Evolutionary conservation across 1,140 invertebrate species (phyloP).

Genomic region (Drosophila hydei): DNA sequence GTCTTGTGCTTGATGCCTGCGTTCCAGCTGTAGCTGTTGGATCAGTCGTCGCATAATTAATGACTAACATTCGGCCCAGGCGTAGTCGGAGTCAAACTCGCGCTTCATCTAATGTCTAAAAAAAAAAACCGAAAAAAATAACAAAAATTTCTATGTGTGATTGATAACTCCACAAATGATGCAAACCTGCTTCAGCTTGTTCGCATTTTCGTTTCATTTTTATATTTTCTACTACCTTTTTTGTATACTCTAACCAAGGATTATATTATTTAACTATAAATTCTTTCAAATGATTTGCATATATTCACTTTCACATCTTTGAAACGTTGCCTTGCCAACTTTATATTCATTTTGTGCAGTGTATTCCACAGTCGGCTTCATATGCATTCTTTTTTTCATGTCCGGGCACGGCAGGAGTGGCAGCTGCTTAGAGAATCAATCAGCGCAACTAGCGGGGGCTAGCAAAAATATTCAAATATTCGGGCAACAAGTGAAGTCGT

Average conservation of each 20-base stretch:
- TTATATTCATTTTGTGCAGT: neutral
- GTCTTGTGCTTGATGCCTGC: conserved; percentile 38
- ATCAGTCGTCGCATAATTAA: conserved; percentile 71
- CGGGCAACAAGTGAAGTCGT: conserved; percentile 25
- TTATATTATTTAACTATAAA: no score
- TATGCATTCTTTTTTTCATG: conserved; percentile 7
- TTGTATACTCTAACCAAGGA: conserved; percentile 8
- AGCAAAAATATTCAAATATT: conserved; percentile 49
- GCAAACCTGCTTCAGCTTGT: conserved; percentile 67
- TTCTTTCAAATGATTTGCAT: neutral
- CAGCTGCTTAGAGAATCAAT: conserved; percentile 40
- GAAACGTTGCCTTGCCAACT: neutral
- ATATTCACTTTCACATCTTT: neutral
- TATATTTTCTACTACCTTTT: neutral
- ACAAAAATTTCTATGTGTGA: conserved; percentile 73
- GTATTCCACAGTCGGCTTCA: conserved; percentile 7
- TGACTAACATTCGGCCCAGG: conserved; percentile 80
- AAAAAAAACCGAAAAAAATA: neutral
- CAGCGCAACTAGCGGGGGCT: conserved; percentile 45
- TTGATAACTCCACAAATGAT: conserved; percentile 77
- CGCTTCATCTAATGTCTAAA: conserved; percentile 71
- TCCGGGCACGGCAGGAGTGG: conserved; percentile 40
- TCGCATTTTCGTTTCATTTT: conserved; percentile 28
- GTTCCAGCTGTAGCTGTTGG: conserved; percentile 23
- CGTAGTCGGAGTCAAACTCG: conserved; percentile 78